phyloP scores from a whole-genome alignment of 2,113 vertebrate species.

The Macaca mulatta region DNA sequence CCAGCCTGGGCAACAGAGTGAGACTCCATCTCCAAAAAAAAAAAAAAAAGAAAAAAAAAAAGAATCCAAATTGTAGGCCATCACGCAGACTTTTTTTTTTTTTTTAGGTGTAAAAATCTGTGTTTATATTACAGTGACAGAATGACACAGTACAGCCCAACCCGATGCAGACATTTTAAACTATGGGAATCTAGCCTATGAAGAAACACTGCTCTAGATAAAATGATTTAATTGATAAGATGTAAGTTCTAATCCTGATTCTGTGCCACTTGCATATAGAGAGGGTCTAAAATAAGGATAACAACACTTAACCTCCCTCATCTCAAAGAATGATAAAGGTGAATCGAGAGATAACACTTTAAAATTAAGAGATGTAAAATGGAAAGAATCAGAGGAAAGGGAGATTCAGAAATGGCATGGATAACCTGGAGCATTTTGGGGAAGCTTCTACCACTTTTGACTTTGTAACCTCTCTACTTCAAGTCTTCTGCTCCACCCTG shows the following conservation, averaged over 20 bases:
- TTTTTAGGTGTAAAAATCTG: background rate
- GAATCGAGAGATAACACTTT: background rate
- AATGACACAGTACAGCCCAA: background rate
- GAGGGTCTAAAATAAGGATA: background rate
- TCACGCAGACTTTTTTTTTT: background rate
- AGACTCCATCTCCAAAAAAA: too few species aligned
- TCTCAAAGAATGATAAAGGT: slow-evolving; percentile 4
- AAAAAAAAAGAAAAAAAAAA: background rate
- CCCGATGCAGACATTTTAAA: background rate
- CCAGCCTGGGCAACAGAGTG: too few species aligned
- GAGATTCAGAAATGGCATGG: background rate
- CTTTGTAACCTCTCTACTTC: background rate
- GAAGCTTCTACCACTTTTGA: background rate
- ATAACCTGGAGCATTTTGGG: background rate
- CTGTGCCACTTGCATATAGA: background rate
- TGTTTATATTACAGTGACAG: background rate
- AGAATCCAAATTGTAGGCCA: background rate
- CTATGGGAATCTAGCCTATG: background rate
- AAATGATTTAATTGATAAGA: slow-evolving; percentile 9
- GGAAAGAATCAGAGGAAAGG: background rate
- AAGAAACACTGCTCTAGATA: slow-evolving; percentile 18
- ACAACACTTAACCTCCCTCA: background rate
- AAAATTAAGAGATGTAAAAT: background rate
- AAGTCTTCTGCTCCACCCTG: background rate
- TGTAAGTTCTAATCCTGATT: slow-evolving; percentile 1